Percentiles rank a stretch among this genome's conserved stretches.
phyloP scores from a whole-genome alignment of 2,888 invertebrate genomes.

The Pammene aurita region DNA sequence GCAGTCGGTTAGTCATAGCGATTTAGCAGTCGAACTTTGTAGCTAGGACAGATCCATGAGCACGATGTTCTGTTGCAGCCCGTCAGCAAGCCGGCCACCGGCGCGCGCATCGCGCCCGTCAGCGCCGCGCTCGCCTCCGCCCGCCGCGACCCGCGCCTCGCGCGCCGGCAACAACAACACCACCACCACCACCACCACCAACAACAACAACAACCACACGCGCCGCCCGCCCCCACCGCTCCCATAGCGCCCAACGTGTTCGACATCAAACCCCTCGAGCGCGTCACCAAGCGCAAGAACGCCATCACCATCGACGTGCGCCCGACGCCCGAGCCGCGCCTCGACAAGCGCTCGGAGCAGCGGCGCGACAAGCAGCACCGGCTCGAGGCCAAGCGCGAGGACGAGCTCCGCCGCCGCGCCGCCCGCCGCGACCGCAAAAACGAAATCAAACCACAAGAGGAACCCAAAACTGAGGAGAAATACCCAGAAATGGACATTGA shows the following conservation, averaged over 20 bases:
- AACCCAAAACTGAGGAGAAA: conserved; percentile 40
- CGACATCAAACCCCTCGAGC: conserved; percentile 77
- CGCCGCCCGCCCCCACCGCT: conserved; percentile 40
- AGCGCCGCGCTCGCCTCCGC: conserved; percentile 64
- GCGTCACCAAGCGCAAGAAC: conserved; percentile 72
- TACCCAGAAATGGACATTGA: conserved; percentile 52
- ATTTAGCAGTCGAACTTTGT: background rate
- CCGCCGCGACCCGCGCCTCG: conserved; percentile 63
- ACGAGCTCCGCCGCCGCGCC: conserved; percentile 34
- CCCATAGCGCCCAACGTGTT: conserved; percentile 73
- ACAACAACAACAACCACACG: no score
- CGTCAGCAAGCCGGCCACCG: conserved; percentile 56
- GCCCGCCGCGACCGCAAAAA: conserved; percentile 41
- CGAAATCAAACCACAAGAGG: conserved; percentile 33
- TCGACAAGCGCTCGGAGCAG: conserved; percentile 44
- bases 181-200: conserved; percentile 41
- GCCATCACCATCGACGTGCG: conserved; percentile 76
- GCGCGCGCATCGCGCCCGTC: conserved; percentile 71
- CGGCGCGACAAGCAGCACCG: conserved; percentile 31
- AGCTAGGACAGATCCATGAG: conserved; percentile 6
- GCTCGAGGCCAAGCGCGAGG: conserved; percentile 2
- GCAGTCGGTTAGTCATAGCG: no score
- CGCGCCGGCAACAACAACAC: conserved; percentile 51
- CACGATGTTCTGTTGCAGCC: conserved; percentile 60
- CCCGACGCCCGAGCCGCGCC: conserved; percentile 56